Conservation (phyloP, 2,888 invertebrate species). For the Dendrolimus pini region DNA sequence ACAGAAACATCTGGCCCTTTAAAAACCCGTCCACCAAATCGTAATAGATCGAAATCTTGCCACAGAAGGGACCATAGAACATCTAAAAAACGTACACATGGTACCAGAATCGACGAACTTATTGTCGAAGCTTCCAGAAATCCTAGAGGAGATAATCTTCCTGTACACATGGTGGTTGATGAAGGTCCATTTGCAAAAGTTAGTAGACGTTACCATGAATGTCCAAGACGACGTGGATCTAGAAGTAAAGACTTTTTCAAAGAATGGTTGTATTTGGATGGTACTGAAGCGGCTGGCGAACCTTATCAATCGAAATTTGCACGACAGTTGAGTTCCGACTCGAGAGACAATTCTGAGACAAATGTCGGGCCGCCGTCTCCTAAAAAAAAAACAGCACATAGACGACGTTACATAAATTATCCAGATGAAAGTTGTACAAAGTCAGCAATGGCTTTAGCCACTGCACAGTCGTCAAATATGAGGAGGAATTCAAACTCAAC, state of each 20-base stretch:
- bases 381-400: slow-evolving; percentile 54
- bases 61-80: slow-evolving; percentile 50
- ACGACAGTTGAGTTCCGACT: slow-evolving; percentile 71
- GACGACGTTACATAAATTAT: slow-evolving; percentile 60
- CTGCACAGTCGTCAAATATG: slow-evolving; percentile 68
- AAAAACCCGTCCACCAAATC: slow-evolving; percentile 43
- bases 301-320: slow-evolving; percentile 72
- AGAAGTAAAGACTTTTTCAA: slow-evolving; percentile 63
- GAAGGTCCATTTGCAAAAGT: slow-evolving; percentile 69
- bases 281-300: slow-evolving; percentile 54
- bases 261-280: slow-evolving; percentile 66
- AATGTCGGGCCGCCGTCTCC: slow-evolving; percentile 67
- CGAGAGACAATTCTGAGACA: slow-evolving; percentile 69
- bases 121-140: slow-evolving; percentile 51
- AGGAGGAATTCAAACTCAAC: slow-evolving; percentile 78
- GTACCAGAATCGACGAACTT: slow-evolving; percentile 53
- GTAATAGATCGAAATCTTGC: slow-evolving; percentile 45
- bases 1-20: slow-evolving; percentile 44
- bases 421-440: slow-evolving; percentile 69
- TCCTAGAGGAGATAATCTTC: slow-evolving; percentile 40
- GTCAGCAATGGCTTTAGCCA: slow-evolving; percentile 65
- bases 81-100: slow-evolving; percentile 47
- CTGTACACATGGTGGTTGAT: slow-evolving; percentile 56
- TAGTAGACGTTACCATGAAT: slow-evolving; percentile 59
- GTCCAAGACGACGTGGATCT: slow-evolving; percentile 50